A percentile compares a stretch with the other conserved stretches of the same genome.
Conservation (phyloP, 2,888 invertebrate species). For the Dorcus hopei region DNA sequence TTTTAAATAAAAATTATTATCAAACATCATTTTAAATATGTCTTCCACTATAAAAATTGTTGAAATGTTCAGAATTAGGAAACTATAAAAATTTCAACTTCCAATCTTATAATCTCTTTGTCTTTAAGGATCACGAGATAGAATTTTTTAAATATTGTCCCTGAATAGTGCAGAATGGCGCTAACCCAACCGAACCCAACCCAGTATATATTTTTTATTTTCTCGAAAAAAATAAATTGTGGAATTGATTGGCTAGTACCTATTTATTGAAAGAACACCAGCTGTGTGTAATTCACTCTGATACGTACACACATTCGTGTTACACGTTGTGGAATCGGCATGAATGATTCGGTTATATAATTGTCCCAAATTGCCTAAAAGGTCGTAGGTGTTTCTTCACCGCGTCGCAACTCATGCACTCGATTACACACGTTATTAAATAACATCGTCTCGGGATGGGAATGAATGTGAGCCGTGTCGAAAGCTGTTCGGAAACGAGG, state of each 20-base stretch:
- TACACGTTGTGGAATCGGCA: background rate
- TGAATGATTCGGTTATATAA: constrained; percentile 30
- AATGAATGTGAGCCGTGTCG: constrained; percentile 13
- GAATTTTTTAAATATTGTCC: too few species aligned
- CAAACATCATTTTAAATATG: too few species aligned
- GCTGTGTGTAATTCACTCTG: background rate
- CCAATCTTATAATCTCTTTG: too few species aligned
- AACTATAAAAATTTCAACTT: too few species aligned
- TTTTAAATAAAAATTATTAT: too few species aligned
- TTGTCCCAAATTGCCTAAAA: constrained; percentile 38
- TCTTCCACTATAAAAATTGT: too few species aligned
- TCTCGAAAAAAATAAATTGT: background rate
- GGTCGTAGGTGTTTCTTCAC: constrained; percentile 40
- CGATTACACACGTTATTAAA: constrained; percentile 35
- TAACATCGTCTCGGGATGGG: constrained; percentile 29
- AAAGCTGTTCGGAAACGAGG: constrained; percentile 20
- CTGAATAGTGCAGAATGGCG: too few species aligned
- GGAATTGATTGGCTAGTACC: background rate
- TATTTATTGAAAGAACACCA: background rate
- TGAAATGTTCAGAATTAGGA: too few species aligned
- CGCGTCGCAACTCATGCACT: constrained; percentile 33
- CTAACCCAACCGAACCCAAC: too few species aligned
- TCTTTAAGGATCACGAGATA: too few species aligned
- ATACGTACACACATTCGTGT: background rate
- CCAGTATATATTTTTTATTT: too few species aligned